A percentile compares a stretch with the other conserved stretches of the same genome.
These are phyloP conservation scores for Scolopax mira DNA, from an alignment of 2,113 vertebrate species.

Conservation along the genomic window DNA sequence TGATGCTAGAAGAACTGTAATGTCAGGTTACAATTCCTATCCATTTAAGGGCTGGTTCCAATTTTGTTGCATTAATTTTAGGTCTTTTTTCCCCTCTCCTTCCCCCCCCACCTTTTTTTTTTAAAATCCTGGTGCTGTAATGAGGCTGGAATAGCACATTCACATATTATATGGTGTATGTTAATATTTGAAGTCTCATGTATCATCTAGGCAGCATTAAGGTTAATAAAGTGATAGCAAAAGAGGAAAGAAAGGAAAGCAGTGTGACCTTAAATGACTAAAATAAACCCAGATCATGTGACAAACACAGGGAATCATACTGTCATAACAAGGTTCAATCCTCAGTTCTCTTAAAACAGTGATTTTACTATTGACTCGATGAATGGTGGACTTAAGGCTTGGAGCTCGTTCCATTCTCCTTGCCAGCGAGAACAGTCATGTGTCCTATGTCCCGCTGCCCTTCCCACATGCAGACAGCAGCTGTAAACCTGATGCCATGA, in stretches of 20 bases:
- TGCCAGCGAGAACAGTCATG: background rate
- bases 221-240: background rate
- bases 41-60: background rate
- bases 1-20: background rate
- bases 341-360: background rate
- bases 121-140: background rate
- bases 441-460: background rate
- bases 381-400: background rate
- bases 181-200: background rate
- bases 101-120: accelerated
- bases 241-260: background rate
- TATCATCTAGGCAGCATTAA: background rate
- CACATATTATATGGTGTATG: background rate
- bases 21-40: background rate
- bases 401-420: background rate
- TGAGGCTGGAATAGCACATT: background rate
- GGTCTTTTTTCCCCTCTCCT: no score
- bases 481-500: constrained; percentile 7
- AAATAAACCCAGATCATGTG: background rate
- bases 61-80: background rate
- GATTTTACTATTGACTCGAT: background rate
- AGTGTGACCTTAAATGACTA: background rate
- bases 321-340: background rate
- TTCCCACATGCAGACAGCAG: background rate
- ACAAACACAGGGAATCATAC: background rate